Conservation (phyloP, 2,797 vertebrate genomes). For the Lepus oiostolus region DNA sequence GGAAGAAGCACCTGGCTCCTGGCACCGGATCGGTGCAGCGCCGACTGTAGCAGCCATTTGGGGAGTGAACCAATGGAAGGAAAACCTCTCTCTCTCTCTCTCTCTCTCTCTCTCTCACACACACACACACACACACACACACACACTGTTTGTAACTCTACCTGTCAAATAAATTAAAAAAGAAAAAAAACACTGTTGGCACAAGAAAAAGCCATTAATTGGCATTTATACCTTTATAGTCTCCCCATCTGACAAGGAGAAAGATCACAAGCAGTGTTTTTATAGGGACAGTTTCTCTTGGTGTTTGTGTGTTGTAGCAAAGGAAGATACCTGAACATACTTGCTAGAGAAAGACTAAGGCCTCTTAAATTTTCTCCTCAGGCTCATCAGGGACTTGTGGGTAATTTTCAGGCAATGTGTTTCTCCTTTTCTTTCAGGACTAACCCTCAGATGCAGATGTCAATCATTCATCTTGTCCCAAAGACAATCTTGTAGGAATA, state of each 20-base stretch:
- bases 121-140: too few species aligned
- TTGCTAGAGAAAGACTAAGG: constrained; percentile 70
- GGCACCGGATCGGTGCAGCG: too few species aligned
- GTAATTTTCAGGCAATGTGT: constrained; percentile 82
- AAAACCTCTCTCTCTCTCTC: too few species aligned
- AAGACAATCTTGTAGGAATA: constrained; percentile 72
- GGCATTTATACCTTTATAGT: constrained; percentile 37
- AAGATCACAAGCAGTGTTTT: constrained; percentile 56
- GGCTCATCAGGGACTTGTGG: constrained; percentile 75
- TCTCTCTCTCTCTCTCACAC: too few species aligned
- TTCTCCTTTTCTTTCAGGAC: constrained; percentile 76
- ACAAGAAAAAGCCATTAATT: constrained; percentile 38
- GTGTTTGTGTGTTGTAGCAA: constrained; percentile 40
- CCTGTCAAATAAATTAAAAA: too few species aligned
- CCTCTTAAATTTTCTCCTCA: constrained; percentile 75
- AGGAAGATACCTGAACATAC: background rate
- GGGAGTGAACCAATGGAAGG: too few species aligned
- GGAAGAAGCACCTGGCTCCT: too few species aligned
- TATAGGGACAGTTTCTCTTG: constrained; percentile 45
- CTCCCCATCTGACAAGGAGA: constrained; percentile 41
- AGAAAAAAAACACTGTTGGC: background rate
- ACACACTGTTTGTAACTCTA: too few species aligned
- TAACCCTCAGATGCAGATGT: constrained; percentile 80
- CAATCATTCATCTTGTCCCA: constrained; percentile 81
- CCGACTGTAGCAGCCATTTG: too few species aligned